A percentile compares a stretch with the other conserved stretches of the same genome.
phyloP scores from a whole-genome alignment of 2,797 vertebrate species.

The Aplochiton taeniatus region DNA sequence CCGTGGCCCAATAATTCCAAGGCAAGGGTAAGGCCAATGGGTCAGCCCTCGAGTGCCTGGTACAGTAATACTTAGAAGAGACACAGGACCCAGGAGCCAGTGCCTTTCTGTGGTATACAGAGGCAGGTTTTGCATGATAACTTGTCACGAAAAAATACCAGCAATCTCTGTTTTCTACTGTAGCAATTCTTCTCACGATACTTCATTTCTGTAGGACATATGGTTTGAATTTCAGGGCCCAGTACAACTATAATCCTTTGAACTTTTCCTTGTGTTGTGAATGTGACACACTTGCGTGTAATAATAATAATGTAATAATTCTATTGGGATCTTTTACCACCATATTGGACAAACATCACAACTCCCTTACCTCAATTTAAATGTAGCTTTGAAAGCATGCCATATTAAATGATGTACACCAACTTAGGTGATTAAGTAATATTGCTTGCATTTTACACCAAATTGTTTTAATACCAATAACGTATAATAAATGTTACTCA shows the following conservation, averaged over 20 bases:
- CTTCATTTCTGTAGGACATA: neutral
- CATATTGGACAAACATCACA: neutral
- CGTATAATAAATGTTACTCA: too few relatives aligned
- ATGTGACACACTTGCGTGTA: constrained; percentile 9
- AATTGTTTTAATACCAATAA: too few relatives aligned
- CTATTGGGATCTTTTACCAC: neutral
- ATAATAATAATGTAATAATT: constrained; percentile 6
- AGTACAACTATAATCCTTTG: constrained; percentile 20
- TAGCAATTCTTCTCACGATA: neutral
- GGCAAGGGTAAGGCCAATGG: constrained; percentile 7
- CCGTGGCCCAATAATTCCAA: neutral
- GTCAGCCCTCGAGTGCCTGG: constrained; percentile 30
- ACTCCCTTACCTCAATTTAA: neutral
- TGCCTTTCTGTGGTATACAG: neutral
- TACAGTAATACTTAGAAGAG: constrained; percentile 20
- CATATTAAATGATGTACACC: neutral
- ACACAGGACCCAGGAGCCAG: constrained; percentile 23
- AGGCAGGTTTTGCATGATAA: constrained; percentile 34
- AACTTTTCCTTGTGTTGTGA: constrained; percentile 14
- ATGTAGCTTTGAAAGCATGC: too few relatives aligned
- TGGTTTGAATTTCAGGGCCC: constrained; percentile 26
- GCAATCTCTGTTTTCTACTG: constrained; percentile 7
- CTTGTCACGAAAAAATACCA: constrained; percentile 29
- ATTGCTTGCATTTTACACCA: too few relatives aligned
- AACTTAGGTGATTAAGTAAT: too few relatives aligned